Conservation (phyloP, 2,113 vertebrate species). For the Mustelus asterias region DNA sequence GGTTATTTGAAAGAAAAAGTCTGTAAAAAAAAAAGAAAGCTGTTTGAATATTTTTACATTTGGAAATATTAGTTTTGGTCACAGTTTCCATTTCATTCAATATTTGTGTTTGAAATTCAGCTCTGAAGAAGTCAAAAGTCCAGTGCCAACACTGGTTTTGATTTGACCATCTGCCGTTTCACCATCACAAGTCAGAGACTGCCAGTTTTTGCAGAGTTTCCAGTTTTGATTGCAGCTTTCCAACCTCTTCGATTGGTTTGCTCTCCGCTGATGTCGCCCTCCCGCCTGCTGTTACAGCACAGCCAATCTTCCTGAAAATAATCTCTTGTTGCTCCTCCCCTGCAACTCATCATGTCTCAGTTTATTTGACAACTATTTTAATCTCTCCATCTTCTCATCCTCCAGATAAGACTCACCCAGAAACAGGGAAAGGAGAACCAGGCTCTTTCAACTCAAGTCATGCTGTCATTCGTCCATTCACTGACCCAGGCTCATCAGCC, state of each 20-base stretch:
- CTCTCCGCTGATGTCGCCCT: background rate
- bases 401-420: background rate
- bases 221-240: background rate
- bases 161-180: background rate
- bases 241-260: background rate
- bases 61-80: background rate
- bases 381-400: background rate
- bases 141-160: background rate
- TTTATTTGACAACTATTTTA: background rate
- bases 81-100: background rate
- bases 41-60: background rate
- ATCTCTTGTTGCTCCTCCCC: background rate
- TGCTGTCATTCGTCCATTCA: background rate
- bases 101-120: background rate
- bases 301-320: background rate
- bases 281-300: background rate
- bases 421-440: background rate
- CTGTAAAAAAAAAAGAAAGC: background rate
- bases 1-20: background rate
- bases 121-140: background rate
- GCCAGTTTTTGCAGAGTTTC: background rate
- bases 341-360: background rate
- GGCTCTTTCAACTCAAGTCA: background rate
- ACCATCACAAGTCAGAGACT: background rate
- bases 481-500: background rate